Percentiles rank a stretch among this genome's conserved stretches.
These are phyloP conservation scores for Anguilla marmorata DNA, from an alignment of 2,797 vertebrate genomes.

Conservation along the genomic window DNA sequence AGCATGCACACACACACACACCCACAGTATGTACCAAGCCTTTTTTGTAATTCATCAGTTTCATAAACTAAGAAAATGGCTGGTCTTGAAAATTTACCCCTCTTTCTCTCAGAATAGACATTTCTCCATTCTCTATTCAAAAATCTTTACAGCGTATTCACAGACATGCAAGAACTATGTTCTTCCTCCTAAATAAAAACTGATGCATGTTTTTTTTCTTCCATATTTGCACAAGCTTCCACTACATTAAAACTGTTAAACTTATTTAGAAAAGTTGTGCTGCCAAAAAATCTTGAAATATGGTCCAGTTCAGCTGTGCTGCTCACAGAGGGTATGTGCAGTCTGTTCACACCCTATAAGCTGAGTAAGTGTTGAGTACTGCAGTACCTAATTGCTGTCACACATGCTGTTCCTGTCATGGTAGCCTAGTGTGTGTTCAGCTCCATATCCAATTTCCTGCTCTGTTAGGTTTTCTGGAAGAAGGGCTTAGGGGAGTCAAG, in stretches of 20 bases:
- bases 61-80: background rate
- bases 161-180: background rate
- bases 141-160: conserved; percentile 3
- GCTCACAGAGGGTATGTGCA: conserved; percentile 37
- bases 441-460: conserved; percentile 39
- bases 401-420: conserved; percentile 65
- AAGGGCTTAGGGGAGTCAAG: conserved; percentile 23
- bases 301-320: conserved; percentile 24
- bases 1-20: too few relatives aligned
- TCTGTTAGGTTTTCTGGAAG: conserved; percentile 31
- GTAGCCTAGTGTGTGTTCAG: conserved; percentile 33
- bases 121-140: background rate
- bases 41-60: background rate
- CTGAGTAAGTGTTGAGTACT: conserved; percentile 66
- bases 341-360: conserved; percentile 51
- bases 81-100: background rate
- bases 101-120: background rate
- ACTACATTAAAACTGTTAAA: conserved; percentile 12
- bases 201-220: background rate
- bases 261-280: conserved; percentile 32
- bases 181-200: background rate
- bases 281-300: conserved; percentile 19
- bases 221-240: background rate
- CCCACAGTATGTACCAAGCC: too few relatives aligned
- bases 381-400: conserved; percentile 72